A percentile compares a stretch with the other conserved stretches of the same genome.
These are phyloP conservation scores for Lanistes nyassanus DNA, from an alignment of 1,140 invertebrate genomes.

Conservation along the genomic window DNA sequence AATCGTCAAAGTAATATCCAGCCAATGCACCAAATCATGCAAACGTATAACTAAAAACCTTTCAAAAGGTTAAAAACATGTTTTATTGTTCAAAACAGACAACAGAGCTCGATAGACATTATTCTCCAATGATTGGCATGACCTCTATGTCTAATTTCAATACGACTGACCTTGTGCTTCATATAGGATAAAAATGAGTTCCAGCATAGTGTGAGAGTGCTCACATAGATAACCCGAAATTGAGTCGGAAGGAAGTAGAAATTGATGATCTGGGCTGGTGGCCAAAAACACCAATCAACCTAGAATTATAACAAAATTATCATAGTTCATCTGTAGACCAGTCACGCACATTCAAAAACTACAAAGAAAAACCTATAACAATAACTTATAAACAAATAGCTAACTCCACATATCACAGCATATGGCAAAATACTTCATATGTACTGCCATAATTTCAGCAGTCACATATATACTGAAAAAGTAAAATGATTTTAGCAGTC, in stretches of 20 bases:
- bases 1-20: no score
- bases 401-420: not conserved
- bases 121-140: no score
- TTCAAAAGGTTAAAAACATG: no score
- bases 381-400: not conserved
- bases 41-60: no score
- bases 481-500: no score
- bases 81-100: no score
- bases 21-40: no score
- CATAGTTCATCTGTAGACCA: not conserved
- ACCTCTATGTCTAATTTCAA: no score
- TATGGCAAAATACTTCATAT: not conserved
- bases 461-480: not conserved
- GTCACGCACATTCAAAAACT: not conserved
- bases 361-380: not conserved
- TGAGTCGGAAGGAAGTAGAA: conserved; percentile 88
- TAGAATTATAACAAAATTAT: conserved; percentile 26
- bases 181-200: conserved; percentile 54
- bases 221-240: conserved; percentile 90
- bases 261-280: conserved; percentile 86
- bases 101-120: no score
- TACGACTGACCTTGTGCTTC: conserved; percentile 56
- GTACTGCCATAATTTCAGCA: no score
- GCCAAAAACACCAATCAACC: conserved; percentile 86
- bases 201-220: conserved; percentile 85